Conservation (phyloP, 2,113 vertebrate species). For the Rattus norvegicus region GRCr8 NC_086019.1:103893001-103893500, state of each 20-base stretch:
- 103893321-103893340: neutral
- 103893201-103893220: neutral
- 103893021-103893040: neutral
- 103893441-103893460: neutral
- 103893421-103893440: neutral
- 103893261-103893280: constrained; percentile 1
- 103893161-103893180: neutral
- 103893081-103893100: neutral
- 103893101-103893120: neutral
- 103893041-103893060: neutral
- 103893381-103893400: neutral
- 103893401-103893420: neutral
- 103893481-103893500: neutral
- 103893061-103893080: neutral
- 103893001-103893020: neutral
- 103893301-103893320: neutral
- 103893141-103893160: neutral
- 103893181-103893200: neutral
- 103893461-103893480: neutral
- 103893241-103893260: neutral
- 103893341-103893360: neutral
- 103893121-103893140: neutral
- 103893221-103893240: neutral
- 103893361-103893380: neutral
- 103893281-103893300: neutral